Conservation (phyloP, 1,140 invertebrate genomes). For the Sycophaga agraensis region DNA sequence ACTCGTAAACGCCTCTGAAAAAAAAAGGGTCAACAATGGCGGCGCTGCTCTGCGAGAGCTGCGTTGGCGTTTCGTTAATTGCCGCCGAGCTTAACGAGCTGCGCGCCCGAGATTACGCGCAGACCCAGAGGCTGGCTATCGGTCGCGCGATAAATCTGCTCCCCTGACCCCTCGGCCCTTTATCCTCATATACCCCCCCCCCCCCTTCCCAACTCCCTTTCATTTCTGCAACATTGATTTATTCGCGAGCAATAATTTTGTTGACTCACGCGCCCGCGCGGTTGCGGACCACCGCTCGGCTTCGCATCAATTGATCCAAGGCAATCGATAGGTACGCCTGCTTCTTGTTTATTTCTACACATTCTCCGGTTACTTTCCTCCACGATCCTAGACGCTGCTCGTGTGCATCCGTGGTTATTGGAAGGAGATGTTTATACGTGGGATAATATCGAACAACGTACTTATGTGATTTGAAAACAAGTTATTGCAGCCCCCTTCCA, state of each 20-base stretch:
- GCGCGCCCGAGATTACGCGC: slow-evolving; percentile 10
- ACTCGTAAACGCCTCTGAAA: background rate
- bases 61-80: slow-evolving; percentile 17
- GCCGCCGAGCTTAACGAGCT: slow-evolving; percentile 7
- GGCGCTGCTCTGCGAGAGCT: no score
- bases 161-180: background rate
- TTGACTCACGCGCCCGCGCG: background rate
- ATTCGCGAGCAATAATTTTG: background rate
- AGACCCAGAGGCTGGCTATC: slow-evolving; percentile 4
- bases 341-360: background rate
- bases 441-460: no score
- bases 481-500: no score
- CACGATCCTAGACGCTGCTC: background rate
- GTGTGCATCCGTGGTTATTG: background rate
- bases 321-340: background rate
- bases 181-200: background rate
- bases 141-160: slow-evolving; percentile 7
- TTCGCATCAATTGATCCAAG: background rate
- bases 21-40: background rate
- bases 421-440: no score
- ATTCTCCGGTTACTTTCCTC: no score
- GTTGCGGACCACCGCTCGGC: background rate
- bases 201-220: background rate
- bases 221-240: background rate
- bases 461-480: no score